Conservation (phyloP, 2,797 vertebrate genomes). For the Bucorvus abyssinicus region DNA sequence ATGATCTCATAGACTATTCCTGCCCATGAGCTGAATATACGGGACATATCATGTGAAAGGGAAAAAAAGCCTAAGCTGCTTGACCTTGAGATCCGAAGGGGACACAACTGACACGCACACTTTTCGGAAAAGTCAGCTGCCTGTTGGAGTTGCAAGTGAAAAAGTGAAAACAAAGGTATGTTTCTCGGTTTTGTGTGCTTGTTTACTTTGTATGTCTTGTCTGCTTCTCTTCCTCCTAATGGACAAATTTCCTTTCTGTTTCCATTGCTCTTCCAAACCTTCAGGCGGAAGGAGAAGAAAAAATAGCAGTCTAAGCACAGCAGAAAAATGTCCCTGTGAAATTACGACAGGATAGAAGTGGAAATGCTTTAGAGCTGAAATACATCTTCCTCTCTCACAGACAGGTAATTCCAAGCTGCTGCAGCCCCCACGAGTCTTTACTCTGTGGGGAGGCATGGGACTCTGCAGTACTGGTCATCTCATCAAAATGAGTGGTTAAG, state of each 20-base stretch:
- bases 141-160: background rate
- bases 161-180: background rate
- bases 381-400: background rate
- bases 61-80: background rate
- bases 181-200: background rate
- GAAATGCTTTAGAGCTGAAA: background rate
- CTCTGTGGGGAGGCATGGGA: background rate
- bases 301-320: background rate
- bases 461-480: background rate
- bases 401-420: background rate
- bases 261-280: background rate
- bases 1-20: background rate
- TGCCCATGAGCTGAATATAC: slow-evolving; percentile 9
- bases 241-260: slow-evolving; percentile 1
- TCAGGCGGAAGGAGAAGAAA: background rate
- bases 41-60: background rate
- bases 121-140: background rate
- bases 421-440: background rate
- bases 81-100: slow-evolving; percentile 10
- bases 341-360: background rate
- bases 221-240: background rate
- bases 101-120: background rate
- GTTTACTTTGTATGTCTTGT: background rate
- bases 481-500: background rate
- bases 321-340: background rate